Percentiles rank a stretch among this genome's conserved stretches.
phyloP scores from a whole-genome alignment of 2,888 invertebrate genomes.

The Nymphalis c-album region DNA sequence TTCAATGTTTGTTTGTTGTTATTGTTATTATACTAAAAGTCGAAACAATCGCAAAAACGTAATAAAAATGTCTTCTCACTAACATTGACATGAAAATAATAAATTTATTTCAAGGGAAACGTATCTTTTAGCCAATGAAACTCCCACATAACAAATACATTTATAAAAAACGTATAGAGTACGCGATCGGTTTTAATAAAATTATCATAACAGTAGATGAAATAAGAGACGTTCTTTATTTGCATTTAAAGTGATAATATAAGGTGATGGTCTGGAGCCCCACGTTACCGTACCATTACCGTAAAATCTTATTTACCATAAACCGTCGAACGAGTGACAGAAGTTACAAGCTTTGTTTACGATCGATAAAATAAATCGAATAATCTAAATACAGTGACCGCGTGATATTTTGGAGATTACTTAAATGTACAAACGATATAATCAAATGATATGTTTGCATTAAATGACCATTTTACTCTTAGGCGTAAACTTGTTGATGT shows the following conservation, averaged over 20 bases:
- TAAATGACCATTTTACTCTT: background rate
- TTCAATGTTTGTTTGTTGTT: no score
- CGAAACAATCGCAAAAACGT: no score
- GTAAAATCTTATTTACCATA: conserved; percentile 76
- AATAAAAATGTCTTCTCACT: no score
- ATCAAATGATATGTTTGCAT: conserved; percentile 15
- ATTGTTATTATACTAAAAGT: no score
- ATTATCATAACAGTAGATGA: conserved; percentile 38
- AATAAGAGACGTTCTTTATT: conserved; percentile 48
- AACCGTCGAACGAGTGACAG: conserved; percentile 67
- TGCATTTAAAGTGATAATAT: conserved; percentile 65
- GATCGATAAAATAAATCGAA: conserved; percentile 78
- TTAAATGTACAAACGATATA: conserved; percentile 11
- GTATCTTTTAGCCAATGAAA: background rate
- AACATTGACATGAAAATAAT: no score
- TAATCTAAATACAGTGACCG: conserved; percentile 55
- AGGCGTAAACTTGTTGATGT: conserved; percentile 11
- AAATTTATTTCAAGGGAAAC: no score
- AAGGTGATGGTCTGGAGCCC: conserved; percentile 56
- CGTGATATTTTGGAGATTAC: conserved; percentile 42
- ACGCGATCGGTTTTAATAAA: conserved; percentile 25
- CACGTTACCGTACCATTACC: conserved; percentile 61
- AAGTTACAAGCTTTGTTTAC: conserved; percentile 73
- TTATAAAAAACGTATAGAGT: conserved; percentile 21
- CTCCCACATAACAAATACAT: conserved; percentile 21